phyloP scores from a whole-genome alignment of 53 echinoderm and acorn worm species.

The Holothuria leucospilota region DNA sequence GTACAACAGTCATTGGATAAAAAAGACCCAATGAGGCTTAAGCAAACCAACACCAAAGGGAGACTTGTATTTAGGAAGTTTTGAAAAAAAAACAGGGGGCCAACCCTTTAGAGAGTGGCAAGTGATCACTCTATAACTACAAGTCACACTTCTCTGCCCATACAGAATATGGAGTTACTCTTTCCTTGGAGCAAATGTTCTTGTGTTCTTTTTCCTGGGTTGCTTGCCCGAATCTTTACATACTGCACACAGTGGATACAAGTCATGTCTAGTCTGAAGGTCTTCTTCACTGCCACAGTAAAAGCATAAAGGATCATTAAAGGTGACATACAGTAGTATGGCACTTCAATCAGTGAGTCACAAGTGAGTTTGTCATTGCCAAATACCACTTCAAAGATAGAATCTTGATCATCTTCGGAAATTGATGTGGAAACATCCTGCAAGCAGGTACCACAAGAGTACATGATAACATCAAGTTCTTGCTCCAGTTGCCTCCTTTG shows the following conservation, averaged over 20 bases:
- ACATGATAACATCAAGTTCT: constrained; percentile 16
- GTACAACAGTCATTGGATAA: no score
- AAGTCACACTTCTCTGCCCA: no score
- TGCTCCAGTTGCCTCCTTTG: not conserved
- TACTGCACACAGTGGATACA: constrained; percentile 49
- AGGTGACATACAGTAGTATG: constrained; percentile 57
- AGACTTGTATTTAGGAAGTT: no score
- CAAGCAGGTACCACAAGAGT: constrained; percentile 33
- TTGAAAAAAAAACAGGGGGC: no score
- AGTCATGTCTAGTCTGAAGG: not conserved
- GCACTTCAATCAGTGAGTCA: constrained; percentile 34
- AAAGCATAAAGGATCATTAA: constrained; percentile 61
- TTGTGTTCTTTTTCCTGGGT: constrained; percentile 48
- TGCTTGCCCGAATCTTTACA: constrained; percentile 39
- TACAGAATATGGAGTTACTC: no score
- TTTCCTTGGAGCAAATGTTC: constrained; percentile 45
- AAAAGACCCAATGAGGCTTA: no score
- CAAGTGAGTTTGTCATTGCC: constrained; percentile 67
- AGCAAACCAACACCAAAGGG: no score
- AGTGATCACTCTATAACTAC: no score
- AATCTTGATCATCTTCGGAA: no score
- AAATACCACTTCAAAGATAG: constrained; percentile 43
- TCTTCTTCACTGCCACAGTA: constrained; percentile 63
- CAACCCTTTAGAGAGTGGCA: no score
- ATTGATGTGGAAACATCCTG: constrained; percentile 10